phyloP scores from a whole-genome alignment of 1,140 invertebrate genomes.

The Drosophila chauvacae region DNA sequence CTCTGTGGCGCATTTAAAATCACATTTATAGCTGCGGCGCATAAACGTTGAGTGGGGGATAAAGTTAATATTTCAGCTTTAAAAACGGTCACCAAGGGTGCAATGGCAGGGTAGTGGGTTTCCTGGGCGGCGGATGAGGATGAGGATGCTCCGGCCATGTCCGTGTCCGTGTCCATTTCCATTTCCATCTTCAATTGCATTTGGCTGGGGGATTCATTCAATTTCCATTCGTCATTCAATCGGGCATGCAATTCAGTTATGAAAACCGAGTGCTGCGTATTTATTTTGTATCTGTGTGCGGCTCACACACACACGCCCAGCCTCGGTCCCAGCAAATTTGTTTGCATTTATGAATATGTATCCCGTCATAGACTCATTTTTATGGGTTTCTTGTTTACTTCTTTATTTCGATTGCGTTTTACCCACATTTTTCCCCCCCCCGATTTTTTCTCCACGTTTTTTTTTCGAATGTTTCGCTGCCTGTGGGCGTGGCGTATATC shows the following conservation, averaged over 20 bases:
- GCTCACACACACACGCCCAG: not conserved
- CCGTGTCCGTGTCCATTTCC: slow-evolving; percentile 30
- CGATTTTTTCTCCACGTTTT: slow-evolving; percentile 13
- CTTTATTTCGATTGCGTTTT: slow-evolving; percentile 49
- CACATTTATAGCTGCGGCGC: slow-evolving; percentile 24
- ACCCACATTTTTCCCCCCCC: slow-evolving; percentile 2
- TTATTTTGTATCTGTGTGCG: slow-evolving; percentile 56
- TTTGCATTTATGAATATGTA: slow-evolving; percentile 73
- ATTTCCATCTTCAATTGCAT: slow-evolving; percentile 59
- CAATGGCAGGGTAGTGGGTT: not conserved
- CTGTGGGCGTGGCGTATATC: slow-evolving; percentile 64
- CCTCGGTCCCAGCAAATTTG: slow-evolving; percentile 52
- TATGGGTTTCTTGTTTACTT: slow-evolving; percentile 67
- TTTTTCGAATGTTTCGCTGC: slow-evolving; percentile 9
- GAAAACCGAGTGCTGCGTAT: slow-evolving; percentile 66
- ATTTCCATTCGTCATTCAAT: slow-evolving; percentile 66
- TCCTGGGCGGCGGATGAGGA: not conserved
- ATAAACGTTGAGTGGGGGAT: slow-evolving; percentile 37
- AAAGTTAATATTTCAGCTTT: slow-evolving; percentile 53
- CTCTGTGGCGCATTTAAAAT: slow-evolving; percentile 36
- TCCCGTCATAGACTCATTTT: slow-evolving; percentile 58
- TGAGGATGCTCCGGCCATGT: slow-evolving; percentile 12
- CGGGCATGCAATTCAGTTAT: slow-evolving; percentile 69
- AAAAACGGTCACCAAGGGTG: slow-evolving; percentile 27
- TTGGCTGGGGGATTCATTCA: slow-evolving; percentile 54